phyloP scores from a whole-genome alignment of 2,888 invertebrate species.

The Anagyrus pseudococci region DNA sequence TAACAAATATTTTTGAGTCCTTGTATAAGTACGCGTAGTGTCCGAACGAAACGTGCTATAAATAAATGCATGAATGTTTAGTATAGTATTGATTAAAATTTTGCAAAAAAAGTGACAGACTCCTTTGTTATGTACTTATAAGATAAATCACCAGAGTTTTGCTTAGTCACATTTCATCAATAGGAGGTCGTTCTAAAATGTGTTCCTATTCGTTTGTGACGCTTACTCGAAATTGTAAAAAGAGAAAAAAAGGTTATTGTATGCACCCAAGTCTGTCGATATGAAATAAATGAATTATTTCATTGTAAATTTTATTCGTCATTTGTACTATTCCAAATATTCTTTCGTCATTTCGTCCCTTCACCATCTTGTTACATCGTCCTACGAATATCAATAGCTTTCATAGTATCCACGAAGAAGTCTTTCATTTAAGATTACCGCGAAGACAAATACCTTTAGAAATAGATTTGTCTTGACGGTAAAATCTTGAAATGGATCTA shows the following conservation, averaged over 20 bases:
- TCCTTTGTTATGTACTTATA: slow-evolving; percentile 28
- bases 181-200: slow-evolving; percentile 16
- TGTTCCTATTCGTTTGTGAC: slow-evolving; percentile 19
- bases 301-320: slow-evolving; percentile 24
- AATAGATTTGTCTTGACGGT: too few relatives aligned
- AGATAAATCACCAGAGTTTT: slow-evolving; percentile 13
- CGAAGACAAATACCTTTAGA: too few relatives aligned
- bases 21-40: slow-evolving; percentile 1
- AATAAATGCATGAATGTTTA: slow-evolving; percentile 28
- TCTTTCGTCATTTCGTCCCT: not conserved
- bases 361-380: too few relatives aligned
- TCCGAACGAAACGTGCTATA: slow-evolving; percentile 24
- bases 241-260: slow-evolving; percentile 20
- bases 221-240: too few relatives aligned
- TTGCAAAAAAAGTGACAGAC: slow-evolving; percentile 17
- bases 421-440: too few relatives aligned
- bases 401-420: too few relatives aligned
- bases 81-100: slow-evolving; percentile 21
- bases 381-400: too few relatives aligned
- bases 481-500: too few relatives aligned
- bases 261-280: slow-evolving; percentile 28
- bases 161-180: slow-evolving; percentile 14
- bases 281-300: slow-evolving; percentile 40
- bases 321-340: not conserved
- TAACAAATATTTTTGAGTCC: slow-evolving; percentile 10